These are phyloP conservation scores for Athetis lepigone DNA, from an alignment of 2,888 invertebrate genomes.

Conservation along the genomic window DNA sequence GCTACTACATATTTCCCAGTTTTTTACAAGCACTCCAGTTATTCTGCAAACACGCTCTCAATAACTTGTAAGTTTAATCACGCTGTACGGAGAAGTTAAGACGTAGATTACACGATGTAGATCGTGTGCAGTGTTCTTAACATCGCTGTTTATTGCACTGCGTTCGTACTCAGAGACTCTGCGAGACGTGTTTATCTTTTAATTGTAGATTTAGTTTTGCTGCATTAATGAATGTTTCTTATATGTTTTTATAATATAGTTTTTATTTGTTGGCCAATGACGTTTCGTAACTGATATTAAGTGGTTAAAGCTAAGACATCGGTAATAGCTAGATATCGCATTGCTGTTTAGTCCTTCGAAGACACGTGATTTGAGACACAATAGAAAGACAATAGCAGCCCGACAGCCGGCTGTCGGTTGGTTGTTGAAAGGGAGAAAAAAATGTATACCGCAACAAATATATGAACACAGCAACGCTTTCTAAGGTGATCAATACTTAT, in stretches of 20 bases:
- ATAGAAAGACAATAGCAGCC: no score
- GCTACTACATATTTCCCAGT: no score
- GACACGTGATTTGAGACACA: no score
- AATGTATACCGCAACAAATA: no score
- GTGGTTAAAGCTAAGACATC: no score
- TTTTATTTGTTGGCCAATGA: background rate
- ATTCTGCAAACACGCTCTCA: conserved; percentile 13
- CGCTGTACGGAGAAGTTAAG: conserved; percentile 31
- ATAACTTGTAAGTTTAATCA: conserved; percentile 33
- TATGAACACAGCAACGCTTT: no score
- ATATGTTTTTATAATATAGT: background rate
- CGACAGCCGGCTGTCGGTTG: no score
- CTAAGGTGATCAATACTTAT: no score
- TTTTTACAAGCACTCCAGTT: background rate
- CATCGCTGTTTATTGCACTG: conserved; percentile 47
- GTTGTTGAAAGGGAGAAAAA: no score
- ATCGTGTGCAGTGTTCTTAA: conserved; percentile 29
- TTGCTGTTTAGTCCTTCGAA: no score
- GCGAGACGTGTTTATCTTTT: conserved; percentile 24
- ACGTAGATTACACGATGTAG: conserved; percentile 30
- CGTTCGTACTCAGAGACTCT: conserved; percentile 15
- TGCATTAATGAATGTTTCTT: background rate
- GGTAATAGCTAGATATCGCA: no score
- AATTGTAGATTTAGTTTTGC: conserved; percentile 17
- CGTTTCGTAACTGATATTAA: no score